Conservation (phyloP, 2,888 invertebrate species). For the Branchinecta sandiegonensis region DNA sequence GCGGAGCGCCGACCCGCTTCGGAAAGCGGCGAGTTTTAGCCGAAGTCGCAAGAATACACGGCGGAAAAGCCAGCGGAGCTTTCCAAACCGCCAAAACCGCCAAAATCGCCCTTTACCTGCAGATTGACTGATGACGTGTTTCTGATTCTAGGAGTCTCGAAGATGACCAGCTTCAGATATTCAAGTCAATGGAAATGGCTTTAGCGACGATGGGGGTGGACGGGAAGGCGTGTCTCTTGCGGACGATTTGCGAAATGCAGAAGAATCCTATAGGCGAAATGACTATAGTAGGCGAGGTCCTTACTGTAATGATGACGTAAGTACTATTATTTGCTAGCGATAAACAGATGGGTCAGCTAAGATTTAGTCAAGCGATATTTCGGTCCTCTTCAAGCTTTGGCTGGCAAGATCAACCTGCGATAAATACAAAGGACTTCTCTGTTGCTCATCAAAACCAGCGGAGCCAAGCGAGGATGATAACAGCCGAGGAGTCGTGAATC, state of each 20-base stretch:
- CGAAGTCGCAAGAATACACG: too few relatives aligned
- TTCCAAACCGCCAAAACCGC: too few relatives aligned
- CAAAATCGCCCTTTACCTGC: too few relatives aligned
- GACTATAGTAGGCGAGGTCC: slow-evolving; percentile 25
- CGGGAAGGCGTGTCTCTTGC: slow-evolving; percentile 25
- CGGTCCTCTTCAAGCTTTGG: too few relatives aligned
- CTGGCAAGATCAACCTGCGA: too few relatives aligned
- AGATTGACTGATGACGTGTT: too few relatives aligned
- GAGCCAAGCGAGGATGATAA: too few relatives aligned
- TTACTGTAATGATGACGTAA: slow-evolving; percentile 25
- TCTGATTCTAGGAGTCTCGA: slow-evolving; percentile 22
- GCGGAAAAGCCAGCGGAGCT: too few relatives aligned
- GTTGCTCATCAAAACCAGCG: not conserved
- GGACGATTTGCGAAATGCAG: slow-evolving; percentile 26
- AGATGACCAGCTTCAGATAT: slow-evolving; percentile 25
- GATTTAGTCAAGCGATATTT: not conserved
- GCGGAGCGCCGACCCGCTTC: too few relatives aligned
- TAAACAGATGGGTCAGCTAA: not conserved
- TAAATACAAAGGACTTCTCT: not conserved
- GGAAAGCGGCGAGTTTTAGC: too few relatives aligned
- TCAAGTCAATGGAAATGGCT: slow-evolving; percentile 24
- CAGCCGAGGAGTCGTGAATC: too few relatives aligned
- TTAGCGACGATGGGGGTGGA: slow-evolving; percentile 25
- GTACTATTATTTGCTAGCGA: not conserved
- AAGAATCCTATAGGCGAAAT: slow-evolving; percentile 24